Conservation (phyloP, 2,888 invertebrate species). For the Synergus gifuensis region DNA sequence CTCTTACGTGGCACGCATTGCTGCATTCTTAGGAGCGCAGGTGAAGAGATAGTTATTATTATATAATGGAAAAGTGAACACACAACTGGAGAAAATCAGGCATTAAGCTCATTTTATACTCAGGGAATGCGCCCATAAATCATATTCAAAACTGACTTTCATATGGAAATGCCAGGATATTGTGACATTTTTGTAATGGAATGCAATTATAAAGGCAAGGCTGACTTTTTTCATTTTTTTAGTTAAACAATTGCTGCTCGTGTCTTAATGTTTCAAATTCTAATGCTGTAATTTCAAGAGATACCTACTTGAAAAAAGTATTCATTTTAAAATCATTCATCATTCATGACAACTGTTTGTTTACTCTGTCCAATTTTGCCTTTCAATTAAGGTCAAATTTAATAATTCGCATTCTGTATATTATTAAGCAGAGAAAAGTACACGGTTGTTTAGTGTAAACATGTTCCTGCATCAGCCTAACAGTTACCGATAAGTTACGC, state of each 20-base stretch:
- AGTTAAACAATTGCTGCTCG: no score
- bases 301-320: no score
- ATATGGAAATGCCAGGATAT: conserved; percentile 1
- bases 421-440: no score
- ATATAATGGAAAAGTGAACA: conserved; percentile 40
- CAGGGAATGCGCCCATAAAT: conserved; percentile 22
- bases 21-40: background rate
- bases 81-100: conserved; percentile 22
- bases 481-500: background rate
- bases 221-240: no score
- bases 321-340: no score
- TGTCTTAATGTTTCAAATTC: no score
- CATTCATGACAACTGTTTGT: no score
- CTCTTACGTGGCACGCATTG: conserved; percentile 20
- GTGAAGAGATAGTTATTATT: conserved; percentile 23
- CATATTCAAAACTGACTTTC: conserved; percentile 29
- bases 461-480: background rate
- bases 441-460: no score
- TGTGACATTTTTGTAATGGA: background rate
- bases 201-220: background rate
- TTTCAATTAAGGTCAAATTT: background rate
- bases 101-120: conserved; percentile 16
- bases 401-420: background rate
- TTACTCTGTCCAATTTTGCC: background rate
- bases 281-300: no score